Percentiles rank a stretch among this genome's conserved stretches.
These are phyloP conservation scores for Poecilia gillii DNA, from an alignment of 2,797 vertebrate species.

Conservation along the genomic window DNA sequence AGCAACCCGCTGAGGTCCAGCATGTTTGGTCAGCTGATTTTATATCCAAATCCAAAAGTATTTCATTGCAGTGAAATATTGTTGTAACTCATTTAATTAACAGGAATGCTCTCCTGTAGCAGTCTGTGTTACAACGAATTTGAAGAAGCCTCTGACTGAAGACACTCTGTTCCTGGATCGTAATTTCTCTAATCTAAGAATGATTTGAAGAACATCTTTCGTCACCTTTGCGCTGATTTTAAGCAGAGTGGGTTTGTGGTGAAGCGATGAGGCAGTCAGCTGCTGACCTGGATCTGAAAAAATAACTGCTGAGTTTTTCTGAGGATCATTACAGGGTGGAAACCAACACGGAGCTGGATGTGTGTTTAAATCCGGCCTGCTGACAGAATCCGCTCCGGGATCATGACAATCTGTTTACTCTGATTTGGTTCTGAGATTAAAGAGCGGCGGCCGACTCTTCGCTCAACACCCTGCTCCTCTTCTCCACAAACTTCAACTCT, in stretches of 20 bases:
- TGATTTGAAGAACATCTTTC: no score
- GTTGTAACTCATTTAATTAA: no score
- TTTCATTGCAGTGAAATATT: no score
- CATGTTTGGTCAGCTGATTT: no score
- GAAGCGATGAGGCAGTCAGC: neutral
- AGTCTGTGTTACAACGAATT: no score
- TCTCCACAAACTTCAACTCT: constrained; percentile 1
- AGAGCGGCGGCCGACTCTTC: neutral
- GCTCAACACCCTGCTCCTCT: neutral
- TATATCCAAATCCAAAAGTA: no score
- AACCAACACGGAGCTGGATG: constrained; percentile 1
- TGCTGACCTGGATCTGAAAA: neutral
- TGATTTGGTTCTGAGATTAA: neutral
- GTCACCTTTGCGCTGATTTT: no score
- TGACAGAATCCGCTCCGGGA: neutral
- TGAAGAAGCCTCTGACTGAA: no score
- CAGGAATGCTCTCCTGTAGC: no score
- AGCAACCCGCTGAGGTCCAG: no score
- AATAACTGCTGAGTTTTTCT: neutral
- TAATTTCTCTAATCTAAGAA: no score
- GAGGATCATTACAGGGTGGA: neutral
- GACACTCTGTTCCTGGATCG: no score
- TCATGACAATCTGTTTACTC: neutral
- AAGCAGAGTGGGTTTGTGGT: neutral
- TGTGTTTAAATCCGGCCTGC: neutral